Evolutionary conservation across 2,888 invertebrate species (phyloP).

Genomic region (Meteorus cinctellus): DNA sequence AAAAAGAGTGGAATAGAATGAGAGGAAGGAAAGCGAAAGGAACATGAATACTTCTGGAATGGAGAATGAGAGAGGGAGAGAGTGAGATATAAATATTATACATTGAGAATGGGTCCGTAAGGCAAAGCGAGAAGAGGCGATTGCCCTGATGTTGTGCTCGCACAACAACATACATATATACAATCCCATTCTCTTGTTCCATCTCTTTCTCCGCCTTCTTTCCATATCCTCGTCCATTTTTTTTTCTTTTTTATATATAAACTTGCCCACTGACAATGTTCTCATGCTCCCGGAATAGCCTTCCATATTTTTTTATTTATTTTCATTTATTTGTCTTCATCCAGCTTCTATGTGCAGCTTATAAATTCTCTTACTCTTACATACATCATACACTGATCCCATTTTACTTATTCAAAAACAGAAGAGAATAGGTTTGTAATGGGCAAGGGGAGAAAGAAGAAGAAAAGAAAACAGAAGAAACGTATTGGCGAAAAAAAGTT

Average conservation of each 20-base stretch:
- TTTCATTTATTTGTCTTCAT: constrained; percentile 24
- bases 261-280: constrained; percentile 14
- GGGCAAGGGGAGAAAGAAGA: too few relatives aligned
- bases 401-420: too few relatives aligned
- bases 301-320: constrained; percentile 21
- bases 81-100: constrained; percentile 24
- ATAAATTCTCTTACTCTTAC: constrained; percentile 7
- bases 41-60: constrained; percentile 30
- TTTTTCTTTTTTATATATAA: background rate
- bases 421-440: too few relatives aligned
- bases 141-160: constrained; percentile 17
- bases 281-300: constrained; percentile 36
- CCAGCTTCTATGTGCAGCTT: background rate
- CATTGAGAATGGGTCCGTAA: constrained; percentile 26
- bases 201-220: constrained; percentile 9
- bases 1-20: background rate
- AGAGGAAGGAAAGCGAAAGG: constrained; percentile 13
- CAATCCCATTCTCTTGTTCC: constrained; percentile 10
- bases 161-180: constrained; percentile 23
- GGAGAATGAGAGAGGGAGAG: constrained; percentile 21
- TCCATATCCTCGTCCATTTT: constrained; percentile 18
- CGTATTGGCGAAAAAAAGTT: too few relatives aligned
- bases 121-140: constrained; percentile 16
- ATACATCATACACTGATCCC: background rate
- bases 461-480: too few relatives aligned